These are phyloP conservation scores for Lysandra coridon DNA, from an alignment of 2,888 invertebrate species.

Conservation along the genomic window DNA sequence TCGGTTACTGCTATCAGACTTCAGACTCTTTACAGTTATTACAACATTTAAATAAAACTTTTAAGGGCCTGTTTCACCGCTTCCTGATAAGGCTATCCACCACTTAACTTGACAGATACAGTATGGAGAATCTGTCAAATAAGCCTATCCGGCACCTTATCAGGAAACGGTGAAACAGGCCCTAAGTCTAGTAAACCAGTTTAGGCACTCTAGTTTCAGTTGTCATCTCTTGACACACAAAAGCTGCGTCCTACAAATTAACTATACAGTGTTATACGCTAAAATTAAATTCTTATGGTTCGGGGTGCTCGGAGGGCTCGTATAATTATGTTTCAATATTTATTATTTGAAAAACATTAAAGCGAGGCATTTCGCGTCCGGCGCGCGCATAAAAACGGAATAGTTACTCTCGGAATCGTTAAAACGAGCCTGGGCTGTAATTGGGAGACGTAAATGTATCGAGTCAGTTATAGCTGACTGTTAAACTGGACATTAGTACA, in stretches of 20 bases:
- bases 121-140: too few species aligned
- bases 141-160: too few species aligned
- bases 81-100: too few species aligned
- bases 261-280: constrained; percentile 28
- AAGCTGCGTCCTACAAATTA: neutral
- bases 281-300: constrained; percentile 42
- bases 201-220: too few species aligned
- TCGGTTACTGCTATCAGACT: too few species aligned
- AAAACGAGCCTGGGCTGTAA: constrained; percentile 73
- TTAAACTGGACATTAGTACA: constrained; percentile 74
- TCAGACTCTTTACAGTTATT: too few species aligned
- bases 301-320: constrained; percentile 40
- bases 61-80: too few species aligned
- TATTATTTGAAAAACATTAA: constrained; percentile 50
- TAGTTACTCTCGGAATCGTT: constrained; percentile 78
- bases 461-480: constrained; percentile 71
- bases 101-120: too few species aligned
- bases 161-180: too few species aligned
- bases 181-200: too few species aligned
- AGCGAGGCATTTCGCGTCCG: constrained; percentile 61
- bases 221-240: neutral
- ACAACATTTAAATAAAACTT: too few species aligned
- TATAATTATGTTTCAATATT: constrained; percentile 48
- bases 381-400: constrained; percentile 75
- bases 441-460: constrained; percentile 77